phyloP scores from a whole-genome alignment of 1,140 invertebrate species.

The Atta cephalotes region DNA sequence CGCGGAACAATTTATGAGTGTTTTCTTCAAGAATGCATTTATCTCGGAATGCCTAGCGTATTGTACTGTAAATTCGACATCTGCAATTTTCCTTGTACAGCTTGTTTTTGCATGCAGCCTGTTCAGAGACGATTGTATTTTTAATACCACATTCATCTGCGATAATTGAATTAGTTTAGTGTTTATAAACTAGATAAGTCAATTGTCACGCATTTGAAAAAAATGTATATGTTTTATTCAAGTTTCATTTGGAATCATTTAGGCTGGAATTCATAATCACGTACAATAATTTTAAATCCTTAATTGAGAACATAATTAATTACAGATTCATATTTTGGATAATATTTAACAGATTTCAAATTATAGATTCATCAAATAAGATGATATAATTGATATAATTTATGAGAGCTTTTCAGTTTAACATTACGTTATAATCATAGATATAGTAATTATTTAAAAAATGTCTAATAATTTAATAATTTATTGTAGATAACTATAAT shows the following conservation, averaged over 20 bases:
- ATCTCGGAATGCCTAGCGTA: slow-evolving; percentile 39
- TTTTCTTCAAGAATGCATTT: slow-evolving; percentile 62
- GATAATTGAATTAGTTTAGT: slow-evolving; percentile 30
- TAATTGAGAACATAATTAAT: too few relatives aligned
- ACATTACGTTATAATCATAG: too few relatives aligned
- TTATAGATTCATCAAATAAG: too few relatives aligned
- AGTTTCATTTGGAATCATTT: neutral
- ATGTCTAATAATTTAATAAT: too few relatives aligned
- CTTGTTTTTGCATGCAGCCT: neutral
- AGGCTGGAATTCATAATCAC: too few relatives aligned
- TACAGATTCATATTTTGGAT: too few relatives aligned
- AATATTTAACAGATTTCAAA: too few relatives aligned
- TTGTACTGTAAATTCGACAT: slow-evolving; percentile 55
- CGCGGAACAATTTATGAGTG: slow-evolving; percentile 53
- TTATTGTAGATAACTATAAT: too few relatives aligned
- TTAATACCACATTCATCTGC: slow-evolving; percentile 9
- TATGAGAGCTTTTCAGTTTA: too few relatives aligned
- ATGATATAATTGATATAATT: too few relatives aligned
- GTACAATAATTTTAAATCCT: too few relatives aligned
- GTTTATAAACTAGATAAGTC: neutral
- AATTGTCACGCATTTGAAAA: neutral
- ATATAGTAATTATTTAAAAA: too few relatives aligned
- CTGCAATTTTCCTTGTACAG: slow-evolving; percentile 15
- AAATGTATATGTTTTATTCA: neutral
- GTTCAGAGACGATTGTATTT: slow-evolving; percentile 43